Evolutionary conservation across 2,797 vertebrate genomes (phyloP), one percentile per base, ranked within the genome.

Genomic region (Perodicticus potto): DNA sequence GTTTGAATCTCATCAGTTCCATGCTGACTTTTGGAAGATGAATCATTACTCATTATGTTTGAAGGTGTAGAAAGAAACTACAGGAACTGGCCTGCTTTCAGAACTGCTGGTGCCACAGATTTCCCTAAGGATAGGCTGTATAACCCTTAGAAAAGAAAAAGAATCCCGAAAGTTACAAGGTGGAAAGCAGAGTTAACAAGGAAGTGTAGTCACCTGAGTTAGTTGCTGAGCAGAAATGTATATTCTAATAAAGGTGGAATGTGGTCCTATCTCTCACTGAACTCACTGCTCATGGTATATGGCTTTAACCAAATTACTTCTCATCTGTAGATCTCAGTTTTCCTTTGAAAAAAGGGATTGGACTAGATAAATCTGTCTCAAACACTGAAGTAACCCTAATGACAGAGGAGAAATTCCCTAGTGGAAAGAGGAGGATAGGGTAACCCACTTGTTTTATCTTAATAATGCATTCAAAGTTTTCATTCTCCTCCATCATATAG

Each of bases 11-110:
- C 73, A 81, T 78, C 25, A 92, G 32, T 80, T 84, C 76, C 59
- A 83, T 3, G 80, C 34, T 86, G 84, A 96, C 80, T 80, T 91
- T 57, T 70, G 74, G 73, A 72, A 96, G 91, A 90, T 70, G 37
- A 8, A 32, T 74, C 57, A 53, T 91, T 78, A 83, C 86, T 95
- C 29, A 91, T 37, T 83, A 16, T 14, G 16, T 93, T 94, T 89
- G 57, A 93, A 86, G 63, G 53, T 89, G 63, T 57, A 78, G 82
- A n/a, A 86, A 94, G 27, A 29, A 67, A 63, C 27, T n/a, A 16
- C 57, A 67, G 14, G 5, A 25, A 61, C 63, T 91, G 63, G 27
- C 2, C 27, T 81, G 43, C 20, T 87, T 25, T 67, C 61, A 29
- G 78, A 83, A 57, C 67, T 88, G 34, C 37, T 80, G 57, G 17